phyloP scores from a whole-genome alignment of 2,113 vertebrate species.

The Dermatemys mawii region DNA sequence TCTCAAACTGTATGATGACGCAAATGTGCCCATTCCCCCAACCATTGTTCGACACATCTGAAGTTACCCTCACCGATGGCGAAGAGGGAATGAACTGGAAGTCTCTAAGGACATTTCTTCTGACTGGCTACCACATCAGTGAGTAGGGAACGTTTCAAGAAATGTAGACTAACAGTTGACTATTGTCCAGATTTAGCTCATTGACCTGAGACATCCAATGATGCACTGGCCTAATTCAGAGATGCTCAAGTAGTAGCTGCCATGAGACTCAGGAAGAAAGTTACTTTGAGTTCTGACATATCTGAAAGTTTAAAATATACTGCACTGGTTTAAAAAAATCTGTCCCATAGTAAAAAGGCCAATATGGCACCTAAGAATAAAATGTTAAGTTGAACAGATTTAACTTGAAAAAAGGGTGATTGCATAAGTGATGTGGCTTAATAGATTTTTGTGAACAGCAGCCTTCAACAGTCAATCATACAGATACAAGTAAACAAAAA shows the following conservation, averaged over 20 bases:
- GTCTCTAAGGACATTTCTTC: not conserved
- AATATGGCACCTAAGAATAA: not conserved
- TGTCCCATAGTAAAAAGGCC: not conserved
- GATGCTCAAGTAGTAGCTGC: not conserved
- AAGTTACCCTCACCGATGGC: not conserved
- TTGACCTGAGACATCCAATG: not conserved
- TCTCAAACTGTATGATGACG: not conserved
- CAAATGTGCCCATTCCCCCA: not conserved
- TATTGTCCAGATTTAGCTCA: too few species aligned
- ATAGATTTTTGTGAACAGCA: not conserved
- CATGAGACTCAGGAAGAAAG: not conserved
- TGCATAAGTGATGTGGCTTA: not conserved
- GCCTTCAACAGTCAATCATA: not conserved
- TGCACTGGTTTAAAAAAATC: not conserved
- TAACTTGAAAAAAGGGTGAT: not conserved
- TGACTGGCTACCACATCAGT: not conserved
- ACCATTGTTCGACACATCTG: not conserved
- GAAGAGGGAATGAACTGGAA: not conserved
- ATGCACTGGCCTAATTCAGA: not conserved
- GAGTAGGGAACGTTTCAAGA: not conserved
- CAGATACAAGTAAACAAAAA: not conserved
- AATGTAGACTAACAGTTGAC: not conserved
- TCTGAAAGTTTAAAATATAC: not conserved
- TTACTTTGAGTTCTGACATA: not conserved
- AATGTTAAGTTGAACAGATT: not conserved